Base-by-base conservation (phyloP, 92 coral and sea anemone species). In the Phenganax marumi region DNA sequence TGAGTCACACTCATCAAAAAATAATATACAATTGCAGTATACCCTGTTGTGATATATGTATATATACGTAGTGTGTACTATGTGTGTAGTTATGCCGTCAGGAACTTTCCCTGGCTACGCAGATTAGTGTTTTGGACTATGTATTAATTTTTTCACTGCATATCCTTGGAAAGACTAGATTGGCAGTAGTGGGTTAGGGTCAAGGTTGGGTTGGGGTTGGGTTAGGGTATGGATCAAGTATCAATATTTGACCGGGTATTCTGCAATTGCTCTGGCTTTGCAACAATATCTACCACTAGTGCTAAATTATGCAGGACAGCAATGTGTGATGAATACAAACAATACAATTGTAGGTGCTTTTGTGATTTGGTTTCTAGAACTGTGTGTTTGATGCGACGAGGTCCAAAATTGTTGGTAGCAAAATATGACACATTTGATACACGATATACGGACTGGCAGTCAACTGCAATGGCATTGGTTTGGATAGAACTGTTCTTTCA, bases 331-430 rank as follows among this genome's bases (percentile, higher is more conserved):
- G 16, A 14, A 13, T 14, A 56, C 17, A 69, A 24, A 18, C 10
- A 66, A 24, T 19, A 61, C 50, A n/a, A 61, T 33, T 11, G 50
- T 63, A 23, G 4, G n/a, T 49, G 13, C 50, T 16, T 46, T 50
- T 19, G 39, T 47, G 22, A 25, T 24, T 21, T 10, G 43, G 43
- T 66, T 52, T 14, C 39, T 75, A 93, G 97, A 50, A 78, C 88
- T 12, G 50, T 93, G 56, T 97, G 92, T 10, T 83, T 89, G 39
- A 77, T 85, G 81, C 97, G 90, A 0, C 91, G 97, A 68, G 97
- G 97, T 21, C 97, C 92, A 62, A 93, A 89, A 70, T 93, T 93
- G 97, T 84, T 91, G 91, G 97, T 93, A n/a, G 79, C 84, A 12
- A 90, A 91, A 78, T 93, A 93, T 64, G 91, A 85, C 53, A 91